phyloP scores from a whole-genome alignment of 2,113 vertebrate species.

The Otolemur garnettii region DNA sequence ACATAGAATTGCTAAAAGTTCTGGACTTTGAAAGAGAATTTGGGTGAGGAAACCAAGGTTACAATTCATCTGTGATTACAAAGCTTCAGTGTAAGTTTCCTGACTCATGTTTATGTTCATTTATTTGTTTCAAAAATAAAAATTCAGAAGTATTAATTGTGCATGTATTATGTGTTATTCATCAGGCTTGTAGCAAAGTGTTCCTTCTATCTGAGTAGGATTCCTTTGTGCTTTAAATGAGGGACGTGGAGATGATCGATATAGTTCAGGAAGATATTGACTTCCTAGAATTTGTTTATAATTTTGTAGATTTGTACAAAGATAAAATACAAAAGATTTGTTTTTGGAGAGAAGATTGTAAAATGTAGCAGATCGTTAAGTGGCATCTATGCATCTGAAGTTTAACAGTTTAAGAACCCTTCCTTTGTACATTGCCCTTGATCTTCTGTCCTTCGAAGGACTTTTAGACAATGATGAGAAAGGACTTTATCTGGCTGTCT shows the following conservation, averaged over 20 bases:
- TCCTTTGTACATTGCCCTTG: neutral
- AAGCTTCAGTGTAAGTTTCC: neutral
- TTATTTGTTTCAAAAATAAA: neutral
- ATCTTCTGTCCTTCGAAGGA: neutral
- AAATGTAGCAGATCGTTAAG: slow-evolving; percentile 2
- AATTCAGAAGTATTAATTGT: neutral
- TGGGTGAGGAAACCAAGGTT: neutral
- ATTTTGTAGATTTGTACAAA: neutral
- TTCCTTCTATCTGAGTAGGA: neutral
- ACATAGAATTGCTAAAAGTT: neutral
- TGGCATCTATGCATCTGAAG: neutral
- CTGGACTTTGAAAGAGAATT: neutral
- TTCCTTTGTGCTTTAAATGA: neutral
- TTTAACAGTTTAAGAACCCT: neutral
- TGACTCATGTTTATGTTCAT: neutral
- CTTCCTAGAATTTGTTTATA: neutral
- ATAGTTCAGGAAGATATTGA: neutral
- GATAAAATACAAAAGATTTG: neutral
- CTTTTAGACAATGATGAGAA: neutral
- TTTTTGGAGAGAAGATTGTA: neutral
- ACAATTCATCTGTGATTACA: neutral
- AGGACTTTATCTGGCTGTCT: neutral
- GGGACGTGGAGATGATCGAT: neutral
- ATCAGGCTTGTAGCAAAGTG: neutral
- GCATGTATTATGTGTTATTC: neutral